Base-by-base conservation (phyloP, 2,797 vertebrate species). In the Chaunax sp. region DNA sequence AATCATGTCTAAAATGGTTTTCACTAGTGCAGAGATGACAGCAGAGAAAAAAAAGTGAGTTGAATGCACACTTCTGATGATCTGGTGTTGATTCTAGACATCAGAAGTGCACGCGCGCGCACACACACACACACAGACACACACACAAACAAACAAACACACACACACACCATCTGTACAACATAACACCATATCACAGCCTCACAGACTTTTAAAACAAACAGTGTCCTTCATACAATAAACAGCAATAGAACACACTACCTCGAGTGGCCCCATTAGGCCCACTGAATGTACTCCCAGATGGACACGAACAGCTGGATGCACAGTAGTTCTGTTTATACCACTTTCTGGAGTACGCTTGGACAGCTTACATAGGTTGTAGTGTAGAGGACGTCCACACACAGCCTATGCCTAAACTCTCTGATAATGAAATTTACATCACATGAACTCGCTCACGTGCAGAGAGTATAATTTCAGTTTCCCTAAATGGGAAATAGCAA, bases 11-110 rank as follows among this genome's bases (percentile, higher is more conserved):
- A 94, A n/a, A 82, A 88, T 74, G 57, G 77, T 85, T 90, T 87
- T 89, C 74, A 87, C 92, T 92, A 93, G 91, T 92, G 93, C 93
- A 92, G 92, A 81, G 76, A 86, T 68, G 84, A 91, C 92, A 92
- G 91, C 82, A 90, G 84, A 35, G n/a, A 87, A 23, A 19, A 10
- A 37, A 35, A 41, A 44, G 83, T 82, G 69, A 78, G 74, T 53
- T 75, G 71, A 77, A 86, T 13, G 44, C 78, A 80, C 64, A 72
- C 64, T 71, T 82, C 49, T 38, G 25, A 54, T 70, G 35, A 16
- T 46, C 78, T 80, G 80, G 75, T 76, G 80, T 57, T 37, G 9
- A 77, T 64, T 80, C 63, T 67, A 56, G 69, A 75, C 70, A 86
- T 77, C 71, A 81, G 60, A 78, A 64, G 82, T 35, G 80, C 58